phyloP scores from a whole-genome alignment of 2,888 invertebrate genomes.

The Ommatoiulus sabulosus region DNA sequence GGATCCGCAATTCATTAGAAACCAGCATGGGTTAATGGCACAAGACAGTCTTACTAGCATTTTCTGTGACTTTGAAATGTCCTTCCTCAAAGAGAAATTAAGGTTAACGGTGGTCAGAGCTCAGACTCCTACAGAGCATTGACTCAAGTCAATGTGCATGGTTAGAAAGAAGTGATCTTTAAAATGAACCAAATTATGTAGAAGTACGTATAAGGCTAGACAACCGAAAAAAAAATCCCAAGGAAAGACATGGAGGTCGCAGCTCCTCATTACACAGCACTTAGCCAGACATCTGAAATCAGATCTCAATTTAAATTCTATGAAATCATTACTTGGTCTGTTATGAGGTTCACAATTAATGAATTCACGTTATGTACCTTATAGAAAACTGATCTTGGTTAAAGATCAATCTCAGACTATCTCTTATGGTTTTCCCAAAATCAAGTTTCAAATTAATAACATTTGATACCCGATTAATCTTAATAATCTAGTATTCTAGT shows the following conservation, averaged over 20 bases:
- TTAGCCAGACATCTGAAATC: not conserved
- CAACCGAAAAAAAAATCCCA: not conserved
- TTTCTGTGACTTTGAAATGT: not conserved
- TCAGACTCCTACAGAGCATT: not conserved
- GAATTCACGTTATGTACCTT: too few species aligned
- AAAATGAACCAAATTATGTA: not conserved
- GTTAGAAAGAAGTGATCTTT: not conserved
- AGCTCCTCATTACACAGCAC: not conserved
- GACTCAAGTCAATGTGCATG: not conserved
- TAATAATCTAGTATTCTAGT: too few species aligned
- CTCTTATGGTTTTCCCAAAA: too few species aligned
- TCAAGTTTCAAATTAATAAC: too few species aligned
- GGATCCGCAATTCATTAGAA: not conserved
- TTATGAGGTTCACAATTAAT: too few species aligned
- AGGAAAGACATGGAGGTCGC: not conserved
- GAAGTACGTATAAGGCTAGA: not conserved
- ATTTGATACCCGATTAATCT: too few species aligned
- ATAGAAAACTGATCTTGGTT: too few species aligned
- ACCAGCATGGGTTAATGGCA: not conserved
- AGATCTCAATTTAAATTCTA: not conserved
- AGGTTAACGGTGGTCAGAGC: not conserved
- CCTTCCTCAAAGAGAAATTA: not conserved
- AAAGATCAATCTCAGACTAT: too few species aligned
- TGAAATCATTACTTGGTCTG: not conserved
- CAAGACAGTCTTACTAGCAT: not conserved